Conservation (phyloP, 2,797 vertebrate species). For the Cottoperca gobio region DNA sequence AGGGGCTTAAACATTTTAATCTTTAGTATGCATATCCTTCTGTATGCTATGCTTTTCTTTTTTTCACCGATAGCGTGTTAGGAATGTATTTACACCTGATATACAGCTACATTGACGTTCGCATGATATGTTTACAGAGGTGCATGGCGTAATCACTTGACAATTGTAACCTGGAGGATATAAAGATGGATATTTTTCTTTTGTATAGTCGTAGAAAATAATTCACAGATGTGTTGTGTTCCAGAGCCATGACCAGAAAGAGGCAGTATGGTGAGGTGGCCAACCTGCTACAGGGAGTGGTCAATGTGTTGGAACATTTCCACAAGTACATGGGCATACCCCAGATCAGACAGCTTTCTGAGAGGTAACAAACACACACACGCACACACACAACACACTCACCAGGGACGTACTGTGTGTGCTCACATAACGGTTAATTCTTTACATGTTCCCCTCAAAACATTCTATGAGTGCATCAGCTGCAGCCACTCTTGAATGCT, state of each 20-base stretch:
- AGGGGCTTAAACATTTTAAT: slow-evolving; percentile 6
- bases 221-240: slow-evolving; percentile 32
- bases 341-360: slow-evolving; percentile 98
- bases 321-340: slow-evolving; percentile 98
- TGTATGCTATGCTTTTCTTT: background rate
- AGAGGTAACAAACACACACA: slow-evolving; percentile 86
- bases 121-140: background rate
- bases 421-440: background rate
- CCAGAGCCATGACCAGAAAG: slow-evolving; percentile 96
- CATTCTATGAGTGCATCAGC: background rate
- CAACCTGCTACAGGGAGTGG: slow-evolving; percentile 96
- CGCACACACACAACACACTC: slow-evolving; percentile 8
- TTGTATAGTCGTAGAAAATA: background rate
- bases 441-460: no score
- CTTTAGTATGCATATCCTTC: background rate
- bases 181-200: background rate
- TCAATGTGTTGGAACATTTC: slow-evolving; percentile 98
- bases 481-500: background rate
- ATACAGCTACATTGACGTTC: background rate
- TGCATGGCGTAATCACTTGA: background rate
- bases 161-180: background rate
- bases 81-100: background rate
- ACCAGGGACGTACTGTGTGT: background rate
- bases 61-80: background rate
- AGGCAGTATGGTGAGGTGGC: slow-evolving; percentile 98